Base-by-base conservation (phyloP, 2,888 invertebrate species). In the Cryptocephalus moraei region DNA sequence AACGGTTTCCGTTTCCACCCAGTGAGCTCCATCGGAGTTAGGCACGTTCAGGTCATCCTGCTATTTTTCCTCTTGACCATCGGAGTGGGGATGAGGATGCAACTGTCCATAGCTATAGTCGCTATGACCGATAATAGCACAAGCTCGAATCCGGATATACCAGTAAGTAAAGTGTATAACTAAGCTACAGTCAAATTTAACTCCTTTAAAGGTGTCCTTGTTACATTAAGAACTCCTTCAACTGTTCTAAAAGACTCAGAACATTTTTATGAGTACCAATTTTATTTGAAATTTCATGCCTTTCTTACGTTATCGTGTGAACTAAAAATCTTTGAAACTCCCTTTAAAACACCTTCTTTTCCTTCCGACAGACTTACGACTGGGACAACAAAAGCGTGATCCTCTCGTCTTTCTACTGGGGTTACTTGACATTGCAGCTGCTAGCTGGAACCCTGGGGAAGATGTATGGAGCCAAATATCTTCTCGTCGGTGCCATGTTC, bases 331-430 rank as follows among this genome's bases (percentile, higher is more conserved):
- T n/a, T n/a, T n/a, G n/a, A n/a, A 22, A 6, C 22, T 22, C 22
- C 22, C 22, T 22, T 6, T 22, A 4, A 22, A 2, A 4, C 6
- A 4, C 22, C 22, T 22, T 4, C 22, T 22, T 22, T 6, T 22
- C 6, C 22, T n/a, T n/a, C n/a, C 47, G 47, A 32, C 56, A 77
- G 76, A 64, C 67, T 56, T 81, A 69, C 61, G 54, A 75, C 1
- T 83, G 82, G 82, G 60, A 65, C 8, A 63, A 73, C 45, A 59
- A 67, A 6, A 73, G 75, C 8, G 59, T 79, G 46, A 75, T 86
- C 33, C 68, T 85, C 6, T 84, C 84, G 9, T 82, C 86, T 0
- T 87, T 86, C 66, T 86, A 85, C 66, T 84, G 85, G 84, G 87
- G 87, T 1, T 87, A 87, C 62, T 74, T 84, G 1, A 50, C 82